Evolutionary conservation across 2,888 invertebrate genomes (phyloP).

Genomic region (Congeria kusceri): DNA sequence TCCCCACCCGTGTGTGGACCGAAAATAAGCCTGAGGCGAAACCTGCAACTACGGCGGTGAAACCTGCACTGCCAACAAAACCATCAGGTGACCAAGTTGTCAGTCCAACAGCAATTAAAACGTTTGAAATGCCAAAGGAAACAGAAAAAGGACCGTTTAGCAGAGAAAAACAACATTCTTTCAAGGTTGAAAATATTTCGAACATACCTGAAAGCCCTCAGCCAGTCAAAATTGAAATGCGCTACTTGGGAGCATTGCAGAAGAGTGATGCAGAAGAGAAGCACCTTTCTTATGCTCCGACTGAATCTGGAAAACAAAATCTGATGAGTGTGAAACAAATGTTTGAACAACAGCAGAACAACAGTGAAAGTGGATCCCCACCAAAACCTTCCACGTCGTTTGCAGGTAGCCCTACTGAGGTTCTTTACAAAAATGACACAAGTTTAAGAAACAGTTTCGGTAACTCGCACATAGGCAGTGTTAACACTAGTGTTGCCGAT

Average conservation of each 20-base stretch:
- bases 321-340: slow-evolving; percentile 18
- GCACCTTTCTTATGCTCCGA: slow-evolving; percentile 6
- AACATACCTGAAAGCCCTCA: slow-evolving; percentile 32
- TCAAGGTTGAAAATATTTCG: slow-evolving; percentile 34
- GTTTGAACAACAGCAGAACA: slow-evolving; percentile 19
- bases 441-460: background rate
- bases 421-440: background rate
- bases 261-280: slow-evolving; percentile 19
- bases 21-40: background rate
- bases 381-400: background rate
- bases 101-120: background rate
- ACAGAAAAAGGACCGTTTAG: slow-evolving; percentile 10
- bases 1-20: background rate
- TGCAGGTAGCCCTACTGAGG: background rate
- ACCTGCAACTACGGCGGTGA: background rate
- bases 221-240: slow-evolving; percentile 2
- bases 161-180: slow-evolving; percentile 14
- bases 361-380: background rate
- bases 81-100: background rate
- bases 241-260: slow-evolving; percentile 9
- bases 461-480: background rate
- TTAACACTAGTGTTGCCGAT: background rate
- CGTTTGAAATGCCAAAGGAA: background rate
- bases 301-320: slow-evolving; percentile 14
- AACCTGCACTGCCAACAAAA: background rate